These are phyloP conservation scores for Limosa lapponica DNA, from an alignment of 2,797 vertebrate species.

Conservation along the genomic window DNA sequence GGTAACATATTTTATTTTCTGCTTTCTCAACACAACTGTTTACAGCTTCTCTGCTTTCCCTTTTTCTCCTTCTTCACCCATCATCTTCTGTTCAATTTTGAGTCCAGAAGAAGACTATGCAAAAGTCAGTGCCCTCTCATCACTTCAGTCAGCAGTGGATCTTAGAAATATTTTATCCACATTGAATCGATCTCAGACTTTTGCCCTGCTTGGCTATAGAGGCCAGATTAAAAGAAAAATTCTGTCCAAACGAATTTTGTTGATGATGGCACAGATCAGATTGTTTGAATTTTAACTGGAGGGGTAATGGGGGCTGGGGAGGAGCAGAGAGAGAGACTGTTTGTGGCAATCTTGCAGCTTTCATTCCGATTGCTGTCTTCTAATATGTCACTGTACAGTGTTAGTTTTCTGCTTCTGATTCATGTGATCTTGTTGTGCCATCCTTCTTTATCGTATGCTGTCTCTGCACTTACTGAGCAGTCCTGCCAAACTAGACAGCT, in stretches of 20 bases:
- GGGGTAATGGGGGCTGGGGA: too few relatives aligned
- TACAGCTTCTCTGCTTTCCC: neutral
- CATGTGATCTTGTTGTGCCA: constrained; percentile 5
- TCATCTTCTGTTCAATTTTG: neutral
- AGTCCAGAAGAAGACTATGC: neutral
- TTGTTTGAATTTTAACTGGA: neutral
- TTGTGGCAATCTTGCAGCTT: neutral
- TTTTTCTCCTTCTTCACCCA: neutral
- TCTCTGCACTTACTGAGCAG: neutral
- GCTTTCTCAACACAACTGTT: neutral
- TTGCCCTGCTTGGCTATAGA: neutral
- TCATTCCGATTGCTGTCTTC: neutral
- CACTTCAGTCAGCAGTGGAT: neutral
- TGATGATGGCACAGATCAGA: neutral
- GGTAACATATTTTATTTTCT: neutral
- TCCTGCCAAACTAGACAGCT: constrained; percentile 54
- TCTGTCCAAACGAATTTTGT: neutral
- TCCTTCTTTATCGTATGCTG: neutral
- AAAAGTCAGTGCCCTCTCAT: neutral
- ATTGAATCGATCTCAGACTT: neutral
- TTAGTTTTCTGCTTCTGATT: constrained; percentile 27
- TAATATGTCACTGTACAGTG: constrained; percentile 1
- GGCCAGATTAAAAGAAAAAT: neutral
- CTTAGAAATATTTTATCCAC: neutral
- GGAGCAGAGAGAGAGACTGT: neutral